phyloP scores from a whole-genome alignment of 2,113 vertebrate species.

The Microcebus tavaratra region DNA sequence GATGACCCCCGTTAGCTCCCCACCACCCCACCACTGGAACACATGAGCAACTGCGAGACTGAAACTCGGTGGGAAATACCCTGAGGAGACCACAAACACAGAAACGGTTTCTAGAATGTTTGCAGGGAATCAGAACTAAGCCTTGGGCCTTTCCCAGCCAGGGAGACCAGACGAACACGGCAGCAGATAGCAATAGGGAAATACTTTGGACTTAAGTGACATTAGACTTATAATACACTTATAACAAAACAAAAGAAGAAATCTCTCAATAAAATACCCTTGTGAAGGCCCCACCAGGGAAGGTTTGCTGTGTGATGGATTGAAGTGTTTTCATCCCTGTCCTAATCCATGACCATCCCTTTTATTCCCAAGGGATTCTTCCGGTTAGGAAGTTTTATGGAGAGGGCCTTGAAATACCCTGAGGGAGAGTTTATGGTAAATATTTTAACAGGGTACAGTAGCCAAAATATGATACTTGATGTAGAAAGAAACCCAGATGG shows the following conservation, averaged over 20 bases:
- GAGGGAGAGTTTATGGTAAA: neutral
- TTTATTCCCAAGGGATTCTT: neutral
- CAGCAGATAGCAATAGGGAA: neutral
- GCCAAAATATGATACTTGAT: slow-evolving; percentile 25
- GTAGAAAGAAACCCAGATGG: slow-evolving; percentile 25
- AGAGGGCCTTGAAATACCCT: neutral
- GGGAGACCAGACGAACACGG: neutral
- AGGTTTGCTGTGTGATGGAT: neutral
- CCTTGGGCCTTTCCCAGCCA: neutral
- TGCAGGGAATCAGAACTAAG: neutral
- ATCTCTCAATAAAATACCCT: neutral
- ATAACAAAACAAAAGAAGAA: neutral
- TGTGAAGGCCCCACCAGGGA: neutral
- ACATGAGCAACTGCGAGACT: neutral
- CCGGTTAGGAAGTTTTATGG: slow-evolving; percentile 30
- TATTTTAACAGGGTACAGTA: slow-evolving; percentile 47
- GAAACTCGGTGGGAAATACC: neutral
- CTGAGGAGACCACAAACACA: neutral
- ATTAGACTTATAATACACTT: neutral
- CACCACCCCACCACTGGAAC: no score
- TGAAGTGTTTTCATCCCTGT: neutral
- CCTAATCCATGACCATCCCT: neutral
- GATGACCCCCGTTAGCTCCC: neutral
- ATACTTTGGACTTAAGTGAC: neutral
- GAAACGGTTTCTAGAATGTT: neutral